A percentile compares a stretch with the other conserved stretches of the same genome.
phyloP scores from a whole-genome alignment of 2,113 vertebrate species.

The Ophiodon elongatus region DNA sequence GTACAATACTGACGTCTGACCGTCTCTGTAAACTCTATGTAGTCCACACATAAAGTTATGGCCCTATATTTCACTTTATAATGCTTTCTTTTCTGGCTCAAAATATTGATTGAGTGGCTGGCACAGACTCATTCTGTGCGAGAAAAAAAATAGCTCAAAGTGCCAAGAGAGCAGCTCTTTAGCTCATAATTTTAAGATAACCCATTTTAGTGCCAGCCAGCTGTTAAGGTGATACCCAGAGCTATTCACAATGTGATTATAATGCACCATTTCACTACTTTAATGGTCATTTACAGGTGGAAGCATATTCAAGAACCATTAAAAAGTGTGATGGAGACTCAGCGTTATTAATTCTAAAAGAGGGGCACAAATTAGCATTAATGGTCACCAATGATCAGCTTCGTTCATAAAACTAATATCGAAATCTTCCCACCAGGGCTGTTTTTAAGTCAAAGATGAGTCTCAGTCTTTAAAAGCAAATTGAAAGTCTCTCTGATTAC shows the following conservation, averaged over 20 bases:
- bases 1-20: constrained; percentile 63
- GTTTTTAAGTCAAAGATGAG: background rate
- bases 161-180: constrained; percentile 34
- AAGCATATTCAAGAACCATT: constrained; percentile 27
- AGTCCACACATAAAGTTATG: constrained; percentile 53
- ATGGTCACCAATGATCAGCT: constrained; percentile 3
- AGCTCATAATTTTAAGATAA: constrained; percentile 43
- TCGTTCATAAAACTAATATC: background rate
- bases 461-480: background rate
- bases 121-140: constrained; percentile 33
- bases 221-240: constrained; percentile 40
- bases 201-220: constrained; percentile 32
- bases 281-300: constrained; percentile 21
- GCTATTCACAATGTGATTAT: constrained; percentile 30
- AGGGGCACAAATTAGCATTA: background rate
- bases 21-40: constrained; percentile 44
- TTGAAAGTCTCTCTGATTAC: background rate
- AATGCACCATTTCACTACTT: constrained; percentile 32
- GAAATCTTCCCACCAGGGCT: background rate
- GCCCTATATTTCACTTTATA: constrained; percentile 52
- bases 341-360: constrained; percentile 16
- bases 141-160: constrained; percentile 18
- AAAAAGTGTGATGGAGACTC: constrained; percentile 2
- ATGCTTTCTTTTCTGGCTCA: constrained; percentile 33
- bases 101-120: constrained; percentile 60